phyloP scores from a whole-genome alignment of 2,888 invertebrate genomes.

The Oscheius sp. region DNA sequence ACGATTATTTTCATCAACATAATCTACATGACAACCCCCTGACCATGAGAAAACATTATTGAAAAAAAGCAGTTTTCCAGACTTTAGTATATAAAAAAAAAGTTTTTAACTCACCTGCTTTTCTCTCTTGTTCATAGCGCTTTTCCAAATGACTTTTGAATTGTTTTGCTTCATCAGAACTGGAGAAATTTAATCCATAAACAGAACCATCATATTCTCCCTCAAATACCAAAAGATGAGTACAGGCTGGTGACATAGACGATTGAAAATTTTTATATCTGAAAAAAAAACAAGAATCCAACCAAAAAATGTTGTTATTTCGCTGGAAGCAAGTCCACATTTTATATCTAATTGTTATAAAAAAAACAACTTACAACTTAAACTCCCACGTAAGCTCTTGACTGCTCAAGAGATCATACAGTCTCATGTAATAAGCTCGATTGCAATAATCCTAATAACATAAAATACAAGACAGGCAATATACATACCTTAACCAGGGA shows the following conservation, averaged over 20 bases:
- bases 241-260: slow-evolving; percentile 6
- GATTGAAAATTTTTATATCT: slow-evolving; percentile 36
- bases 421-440: slow-evolving; percentile 34
- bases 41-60: too few relatives aligned
- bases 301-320: neutral
- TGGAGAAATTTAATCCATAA: slow-evolving; percentile 37
- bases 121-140: slow-evolving; percentile 35
- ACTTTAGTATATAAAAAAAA: neutral
- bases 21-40: too few relatives aligned
- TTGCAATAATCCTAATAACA: slow-evolving; percentile 34
- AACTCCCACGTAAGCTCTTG: slow-evolving; percentile 34
- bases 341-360: too few relatives aligned
- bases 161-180: slow-evolving; percentile 24
- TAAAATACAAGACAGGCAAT: neutral
- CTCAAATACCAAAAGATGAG: slow-evolving; percentile 30
- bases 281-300: neutral
- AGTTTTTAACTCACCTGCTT: slow-evolving; percentile 18
- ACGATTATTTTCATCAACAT: too few relatives aligned
- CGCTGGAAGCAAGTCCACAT: too few relatives aligned
- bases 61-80: too few relatives aligned
- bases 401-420: slow-evolving; percentile 31
- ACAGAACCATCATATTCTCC: slow-evolving; percentile 32
- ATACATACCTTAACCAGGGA: slow-evolving; percentile 38
- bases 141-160: slow-evolving; percentile 39
- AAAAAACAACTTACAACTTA: slow-evolving; percentile 28